phyloP scores from a whole-genome alignment of 2,797 vertebrate species.

The Chlorospingus semifuscus region DNA sequence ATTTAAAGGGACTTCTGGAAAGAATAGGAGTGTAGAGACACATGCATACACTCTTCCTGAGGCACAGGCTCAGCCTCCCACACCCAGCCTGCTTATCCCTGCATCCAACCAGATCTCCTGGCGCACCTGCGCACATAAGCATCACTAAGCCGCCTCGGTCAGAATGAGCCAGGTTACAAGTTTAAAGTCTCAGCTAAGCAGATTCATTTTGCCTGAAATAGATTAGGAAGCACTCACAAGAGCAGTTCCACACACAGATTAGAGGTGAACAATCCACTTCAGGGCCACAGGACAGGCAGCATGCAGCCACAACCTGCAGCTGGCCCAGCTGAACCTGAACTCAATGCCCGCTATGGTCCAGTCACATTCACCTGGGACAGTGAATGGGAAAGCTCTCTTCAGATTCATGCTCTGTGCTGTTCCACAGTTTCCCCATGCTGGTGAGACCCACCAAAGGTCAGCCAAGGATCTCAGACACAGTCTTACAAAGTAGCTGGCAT shows the following conservation, averaged over 20 bases:
- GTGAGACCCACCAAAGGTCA: background rate
- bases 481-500: background rate
- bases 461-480: background rate
- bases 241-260: background rate
- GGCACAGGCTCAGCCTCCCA: background rate
- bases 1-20: background rate
- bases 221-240: background rate
- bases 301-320: fast-evolving
- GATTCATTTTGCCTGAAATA: slow-evolving; percentile 24
- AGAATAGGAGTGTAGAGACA: background rate
- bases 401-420: background rate
- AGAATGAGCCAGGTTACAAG: slow-evolving; percentile 24
- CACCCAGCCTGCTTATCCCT: background rate
- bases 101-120: background rate
- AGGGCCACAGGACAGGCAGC: background rate
- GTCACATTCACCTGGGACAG: background rate
- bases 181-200: slow-evolving; percentile 39
- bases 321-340: background rate
- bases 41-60: background rate
- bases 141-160: background rate
- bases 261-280: background rate
- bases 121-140: background rate
- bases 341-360: background rate
- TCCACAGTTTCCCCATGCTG: background rate
- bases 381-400: background rate